Conservation (phyloP, 2,113 vertebrate species). For the Hippocampus zosterae region DNA sequence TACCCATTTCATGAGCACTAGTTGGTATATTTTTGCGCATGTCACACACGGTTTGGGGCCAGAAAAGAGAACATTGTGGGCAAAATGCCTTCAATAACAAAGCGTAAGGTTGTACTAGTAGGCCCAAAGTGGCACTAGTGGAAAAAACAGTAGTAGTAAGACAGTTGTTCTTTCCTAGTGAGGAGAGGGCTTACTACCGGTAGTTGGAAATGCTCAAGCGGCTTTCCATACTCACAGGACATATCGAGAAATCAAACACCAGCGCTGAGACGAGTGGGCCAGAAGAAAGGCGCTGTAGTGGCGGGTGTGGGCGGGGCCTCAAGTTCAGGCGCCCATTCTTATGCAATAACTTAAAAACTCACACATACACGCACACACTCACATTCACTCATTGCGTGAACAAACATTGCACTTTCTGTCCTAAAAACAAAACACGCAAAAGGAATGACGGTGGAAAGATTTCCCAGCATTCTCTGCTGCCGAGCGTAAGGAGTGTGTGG, state of each 20-base stretch:
- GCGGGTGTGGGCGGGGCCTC: neutral
- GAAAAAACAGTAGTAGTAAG: too few relatives aligned
- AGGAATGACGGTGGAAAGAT: neutral
- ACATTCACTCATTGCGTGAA: neutral
- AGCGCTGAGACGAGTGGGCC: neutral
- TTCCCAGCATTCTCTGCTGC: constrained; percentile 11
- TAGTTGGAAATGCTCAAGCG: too few relatives aligned
- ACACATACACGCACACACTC: neutral
- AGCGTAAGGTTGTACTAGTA: too few relatives aligned
- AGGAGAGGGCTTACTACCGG: too few relatives aligned
- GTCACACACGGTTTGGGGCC: too few relatives aligned
- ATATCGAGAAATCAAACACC: neutral
- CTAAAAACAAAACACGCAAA: neutral
- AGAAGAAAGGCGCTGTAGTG: neutral
- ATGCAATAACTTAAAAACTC: neutral
- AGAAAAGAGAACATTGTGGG: too few relatives aligned
- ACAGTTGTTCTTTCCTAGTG: too few relatives aligned
- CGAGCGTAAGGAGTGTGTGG: neutral
- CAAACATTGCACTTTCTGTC: neutral
- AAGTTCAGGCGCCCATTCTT: neutral
- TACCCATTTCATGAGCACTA: too few relatives aligned
- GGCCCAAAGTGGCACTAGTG: too few relatives aligned
- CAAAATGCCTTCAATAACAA: too few relatives aligned
- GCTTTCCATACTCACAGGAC: neutral
- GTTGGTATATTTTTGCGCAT: too few relatives aligned